Evolutionary conservation across 2,113 vertebrate species (phyloP).

Genomic region (Plecturocebus donacophilus): DNA sequence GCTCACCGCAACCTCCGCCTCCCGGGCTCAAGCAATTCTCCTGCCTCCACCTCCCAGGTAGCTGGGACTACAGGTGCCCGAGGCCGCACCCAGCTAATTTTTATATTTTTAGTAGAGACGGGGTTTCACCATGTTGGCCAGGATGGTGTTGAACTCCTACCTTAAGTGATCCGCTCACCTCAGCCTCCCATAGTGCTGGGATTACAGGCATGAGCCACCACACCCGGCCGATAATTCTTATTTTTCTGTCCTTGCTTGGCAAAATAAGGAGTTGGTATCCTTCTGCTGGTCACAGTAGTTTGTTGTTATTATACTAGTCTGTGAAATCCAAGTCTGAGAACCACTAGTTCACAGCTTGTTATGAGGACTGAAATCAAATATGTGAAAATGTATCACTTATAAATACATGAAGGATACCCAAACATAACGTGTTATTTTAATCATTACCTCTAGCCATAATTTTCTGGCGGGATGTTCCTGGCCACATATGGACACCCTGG

Average conservation of each 20-base stretch:
- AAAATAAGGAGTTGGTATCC: background rate
- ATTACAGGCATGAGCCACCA: no score
- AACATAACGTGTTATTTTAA: background rate
- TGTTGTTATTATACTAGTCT: background rate
- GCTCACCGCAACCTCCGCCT: no score
- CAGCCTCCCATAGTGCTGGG: no score
- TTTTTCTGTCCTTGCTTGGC: background rate
- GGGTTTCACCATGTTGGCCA: no score
- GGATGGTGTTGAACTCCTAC: no score
- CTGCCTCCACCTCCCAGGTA: no score
- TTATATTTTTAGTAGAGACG: no score
- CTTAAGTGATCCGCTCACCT: no score
- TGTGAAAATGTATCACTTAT: background rate
- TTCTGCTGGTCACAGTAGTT: background rate
- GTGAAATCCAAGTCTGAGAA: background rate
- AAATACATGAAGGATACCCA: background rate
- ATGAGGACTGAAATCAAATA: background rate
- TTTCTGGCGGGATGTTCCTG: background rate
- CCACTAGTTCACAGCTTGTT: background rate
- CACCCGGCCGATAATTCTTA: background rate
- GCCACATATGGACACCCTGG: background rate
- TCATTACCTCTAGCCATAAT: background rate
- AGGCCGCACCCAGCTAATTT: no score
- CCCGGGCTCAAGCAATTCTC: no score
- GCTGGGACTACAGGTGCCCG: no score